Evolutionary conservation across 2,888 invertebrate genomes (phyloP).

Genomic region (Tenthredo scrophulariae): DNA sequence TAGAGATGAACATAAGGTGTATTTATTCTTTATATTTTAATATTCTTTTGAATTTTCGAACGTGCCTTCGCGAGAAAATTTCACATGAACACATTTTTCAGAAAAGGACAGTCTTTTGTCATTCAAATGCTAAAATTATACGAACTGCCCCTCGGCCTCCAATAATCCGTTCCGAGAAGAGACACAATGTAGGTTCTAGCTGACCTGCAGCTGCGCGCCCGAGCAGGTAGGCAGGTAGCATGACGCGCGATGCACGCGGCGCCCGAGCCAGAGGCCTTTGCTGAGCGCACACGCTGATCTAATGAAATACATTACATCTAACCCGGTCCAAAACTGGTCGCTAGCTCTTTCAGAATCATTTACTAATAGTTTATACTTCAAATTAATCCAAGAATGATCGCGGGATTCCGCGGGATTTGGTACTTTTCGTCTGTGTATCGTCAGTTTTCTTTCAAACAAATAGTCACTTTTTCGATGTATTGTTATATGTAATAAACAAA

Average conservation of each 20-base stretch:
- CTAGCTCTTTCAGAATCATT: constrained; percentile 13
- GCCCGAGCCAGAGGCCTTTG: too few species aligned
- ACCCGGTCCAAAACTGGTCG: background rate
- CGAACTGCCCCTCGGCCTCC: background rate
- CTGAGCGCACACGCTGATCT: background rate
- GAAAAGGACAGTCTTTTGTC: background rate
- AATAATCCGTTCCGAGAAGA: background rate
- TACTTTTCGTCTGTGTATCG: constrained; percentile 16
- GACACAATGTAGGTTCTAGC: background rate
- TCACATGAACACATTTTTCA: background rate
- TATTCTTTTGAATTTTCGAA: too few species aligned
- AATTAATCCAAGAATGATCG: background rate
- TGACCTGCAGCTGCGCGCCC: background rate
- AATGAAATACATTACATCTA: constrained; percentile 1
- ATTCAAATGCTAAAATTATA: constrained; percentile 1
- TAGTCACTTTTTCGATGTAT: constrained; percentile 31
- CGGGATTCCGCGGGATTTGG: constrained; percentile 8
- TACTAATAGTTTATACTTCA: background rate
- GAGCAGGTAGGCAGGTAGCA: too few species aligned
- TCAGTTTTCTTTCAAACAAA: constrained; percentile 26
- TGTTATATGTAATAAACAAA: constrained; percentile 30
- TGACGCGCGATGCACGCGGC: too few species aligned
- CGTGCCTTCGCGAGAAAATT: background rate
- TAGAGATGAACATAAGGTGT: too few species aligned
- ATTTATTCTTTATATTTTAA: too few species aligned